Conservation (phyloP, 2,797 vertebrate genomes). For the Peromyscus eremicus region DNA sequence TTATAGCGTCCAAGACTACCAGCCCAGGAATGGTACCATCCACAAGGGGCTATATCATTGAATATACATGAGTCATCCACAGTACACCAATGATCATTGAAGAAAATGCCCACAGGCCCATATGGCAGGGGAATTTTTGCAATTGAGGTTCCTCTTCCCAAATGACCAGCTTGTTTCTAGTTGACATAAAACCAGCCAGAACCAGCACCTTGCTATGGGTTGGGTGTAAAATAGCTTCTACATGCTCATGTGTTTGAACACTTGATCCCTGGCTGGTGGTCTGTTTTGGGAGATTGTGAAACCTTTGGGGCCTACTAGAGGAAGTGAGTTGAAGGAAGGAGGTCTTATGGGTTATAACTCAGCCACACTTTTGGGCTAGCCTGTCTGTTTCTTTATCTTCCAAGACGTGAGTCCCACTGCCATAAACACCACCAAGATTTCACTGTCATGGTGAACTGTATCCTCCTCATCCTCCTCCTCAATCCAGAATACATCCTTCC, state of each 20-base stretch:
- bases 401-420: background rate
- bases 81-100: background rate
- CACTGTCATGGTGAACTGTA: background rate
- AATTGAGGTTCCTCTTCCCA: background rate
- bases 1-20: background rate
- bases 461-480: background rate
- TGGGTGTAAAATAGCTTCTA: background rate
- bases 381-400: background rate
- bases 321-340: background rate
- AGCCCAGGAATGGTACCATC: background rate
- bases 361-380: background rate
- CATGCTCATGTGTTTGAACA: background rate
- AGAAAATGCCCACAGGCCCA: background rate
- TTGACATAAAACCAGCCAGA: background rate
- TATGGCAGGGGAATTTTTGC: background rate
- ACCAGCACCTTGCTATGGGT: background rate
- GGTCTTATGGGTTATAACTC: background rate
- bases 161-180: no score
- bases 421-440: background rate
- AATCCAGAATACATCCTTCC: background rate
- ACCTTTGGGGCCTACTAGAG: background rate
- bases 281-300: background rate
- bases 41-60: background rate
- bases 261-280: background rate
- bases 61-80: no score